phyloP scores from a whole-genome alignment of 2,888 invertebrate species.

The Zootermopsis nevadensis region DNA sequence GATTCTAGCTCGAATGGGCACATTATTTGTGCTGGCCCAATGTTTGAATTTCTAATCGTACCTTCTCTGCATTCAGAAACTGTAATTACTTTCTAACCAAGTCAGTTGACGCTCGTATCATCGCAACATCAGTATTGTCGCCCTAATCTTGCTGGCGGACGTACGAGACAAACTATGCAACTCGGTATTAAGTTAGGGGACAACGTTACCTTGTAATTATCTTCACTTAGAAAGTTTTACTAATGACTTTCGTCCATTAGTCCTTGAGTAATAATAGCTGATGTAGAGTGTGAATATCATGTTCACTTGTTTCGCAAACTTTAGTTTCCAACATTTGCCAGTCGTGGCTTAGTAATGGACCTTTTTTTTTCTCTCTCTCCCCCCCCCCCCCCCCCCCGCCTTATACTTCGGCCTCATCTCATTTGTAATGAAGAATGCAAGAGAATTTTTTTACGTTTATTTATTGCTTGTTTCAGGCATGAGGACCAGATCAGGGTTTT shows the following conservation, averaged over 20 bases:
- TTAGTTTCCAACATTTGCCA: background rate
- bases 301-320: background rate
- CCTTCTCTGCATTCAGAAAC: too few relatives aligned
- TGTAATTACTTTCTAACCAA: too few relatives aligned
- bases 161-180: too few relatives aligned
- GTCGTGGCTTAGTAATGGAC: background rate
- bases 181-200: too few relatives aligned
- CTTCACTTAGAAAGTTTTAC: background rate
- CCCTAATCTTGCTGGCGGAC: too few relatives aligned
- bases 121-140: too few relatives aligned
- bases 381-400: background rate
- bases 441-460: background rate
- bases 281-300: background rate
- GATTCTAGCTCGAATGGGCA: too few relatives aligned
- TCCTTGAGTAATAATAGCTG: background rate
- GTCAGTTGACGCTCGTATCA: too few relatives aligned
- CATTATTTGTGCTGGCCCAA: too few relatives aligned
- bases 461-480: background rate
- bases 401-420: background rate
- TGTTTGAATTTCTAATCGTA: too few relatives aligned
- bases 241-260: constrained; percentile 9
- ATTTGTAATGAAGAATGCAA: background rate
- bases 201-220: too few relatives aligned
- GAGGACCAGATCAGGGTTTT: background rate
- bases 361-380: background rate